These are phyloP conservation scores for Aphrophora alni DNA, from an alignment of 2,888 invertebrate species.

Conservation along the genomic window DNA sequence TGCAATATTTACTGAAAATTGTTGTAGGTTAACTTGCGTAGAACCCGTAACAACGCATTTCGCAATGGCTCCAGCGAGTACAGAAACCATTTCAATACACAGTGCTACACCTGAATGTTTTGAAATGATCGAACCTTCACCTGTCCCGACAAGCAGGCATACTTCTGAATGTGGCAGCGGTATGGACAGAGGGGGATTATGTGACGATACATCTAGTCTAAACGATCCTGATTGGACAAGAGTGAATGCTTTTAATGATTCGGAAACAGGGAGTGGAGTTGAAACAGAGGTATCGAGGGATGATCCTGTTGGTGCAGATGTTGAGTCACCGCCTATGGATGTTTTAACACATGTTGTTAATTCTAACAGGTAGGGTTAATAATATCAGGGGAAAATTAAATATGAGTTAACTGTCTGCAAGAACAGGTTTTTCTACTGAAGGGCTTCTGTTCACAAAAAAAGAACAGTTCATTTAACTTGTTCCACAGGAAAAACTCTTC, in stretches of 20 bases:
- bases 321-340: slow-evolving; percentile 6
- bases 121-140: slow-evolving; percentile 63
- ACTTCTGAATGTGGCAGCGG: slow-evolving; percentile 20
- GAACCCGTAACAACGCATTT: slow-evolving; percentile 54
- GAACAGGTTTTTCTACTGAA: no score
- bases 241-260: slow-evolving; percentile 36
- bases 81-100: slow-evolving; percentile 29
- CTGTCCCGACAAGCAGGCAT: not conserved
- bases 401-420: no score
- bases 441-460: no score
- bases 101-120: slow-evolving; percentile 67
- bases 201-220: slow-evolving; percentile 39
- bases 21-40: slow-evolving; percentile 40
- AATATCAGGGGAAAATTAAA: not conserved
- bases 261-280: slow-evolving; percentile 32
- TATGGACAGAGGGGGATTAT: not conserved
- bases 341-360: slow-evolving; percentile 18
- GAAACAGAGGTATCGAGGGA: not conserved
- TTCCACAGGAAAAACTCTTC: no score
- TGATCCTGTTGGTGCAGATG: slow-evolving; percentile 32
- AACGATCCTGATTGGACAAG: slow-evolving; percentile 43
- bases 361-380: slow-evolving; percentile 38
- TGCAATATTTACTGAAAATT: no score
- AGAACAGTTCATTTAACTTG: no score
- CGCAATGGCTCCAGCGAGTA: slow-evolving; percentile 51